A percentile compares a stretch with the other conserved stretches of the same genome.
Conservation (phyloP, 1,140 invertebrate species). For the Eciton burchellii region DNA sequence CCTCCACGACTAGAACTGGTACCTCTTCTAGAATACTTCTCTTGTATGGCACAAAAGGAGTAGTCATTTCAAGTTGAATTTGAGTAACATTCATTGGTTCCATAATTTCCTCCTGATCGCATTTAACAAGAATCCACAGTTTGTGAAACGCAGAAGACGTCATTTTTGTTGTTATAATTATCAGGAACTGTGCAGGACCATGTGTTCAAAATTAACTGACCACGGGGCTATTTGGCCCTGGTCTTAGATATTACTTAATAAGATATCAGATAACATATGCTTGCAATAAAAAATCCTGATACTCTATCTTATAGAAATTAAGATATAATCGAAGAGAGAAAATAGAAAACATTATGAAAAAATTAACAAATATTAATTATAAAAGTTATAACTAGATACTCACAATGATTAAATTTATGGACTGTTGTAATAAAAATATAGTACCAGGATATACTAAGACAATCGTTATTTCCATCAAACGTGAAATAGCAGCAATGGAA, state of each 20-base stretch:
- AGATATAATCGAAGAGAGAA: not conserved
- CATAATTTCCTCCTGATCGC: not conserved
- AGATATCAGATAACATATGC: constrained; percentile 7
- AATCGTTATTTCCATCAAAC: constrained; percentile 70
- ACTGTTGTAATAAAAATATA: constrained; percentile 65
- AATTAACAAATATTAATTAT: not conserved
- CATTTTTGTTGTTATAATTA: constrained; percentile 15
- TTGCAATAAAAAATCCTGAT: not conserved
- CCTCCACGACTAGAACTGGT: not conserved
- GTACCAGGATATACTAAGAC: constrained; percentile 60
- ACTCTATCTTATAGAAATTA: constrained; percentile 19
- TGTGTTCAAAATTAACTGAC: constrained; percentile 75
- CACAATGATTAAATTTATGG: constrained; percentile 68
- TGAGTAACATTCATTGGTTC: not conserved
- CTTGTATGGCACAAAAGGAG: constrained; percentile 30
- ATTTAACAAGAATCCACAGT: constrained; percentile 24
- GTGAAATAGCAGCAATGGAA: constrained; percentile 63
- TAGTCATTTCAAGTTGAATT: not conserved
- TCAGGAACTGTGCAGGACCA: constrained; percentile 67
- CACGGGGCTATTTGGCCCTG: constrained; percentile 68
- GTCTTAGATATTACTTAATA: constrained; percentile 46
- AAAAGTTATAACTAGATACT: constrained; percentile 58
- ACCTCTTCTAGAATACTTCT: constrained; percentile 19
- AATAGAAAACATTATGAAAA: not conserved
- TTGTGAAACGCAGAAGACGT: not conserved